Percentiles rank a stretch among this genome's conserved stretches.
These are phyloP conservation scores for Diadumene lineata DNA, from an alignment of 92 coral and sea anemone genomes.

Conservation along the genomic window DNA sequence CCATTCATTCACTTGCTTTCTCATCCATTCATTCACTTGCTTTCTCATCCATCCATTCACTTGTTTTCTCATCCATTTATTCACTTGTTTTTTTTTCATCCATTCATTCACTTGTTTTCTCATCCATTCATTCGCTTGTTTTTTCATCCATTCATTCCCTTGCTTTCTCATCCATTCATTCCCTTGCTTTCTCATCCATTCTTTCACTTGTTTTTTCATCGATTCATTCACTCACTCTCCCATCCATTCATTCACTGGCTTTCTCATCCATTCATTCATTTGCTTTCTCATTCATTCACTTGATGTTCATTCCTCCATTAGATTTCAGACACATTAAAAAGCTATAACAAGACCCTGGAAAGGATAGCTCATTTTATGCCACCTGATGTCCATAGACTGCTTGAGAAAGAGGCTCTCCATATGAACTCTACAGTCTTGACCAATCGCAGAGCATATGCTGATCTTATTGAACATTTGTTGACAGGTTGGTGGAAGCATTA, in stretches of 20 bases:
- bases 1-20: background rate
- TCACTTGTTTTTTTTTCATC: background rate
- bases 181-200: background rate
- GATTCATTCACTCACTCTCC: background rate
- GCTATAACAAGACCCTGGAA: constrained; percentile 75
- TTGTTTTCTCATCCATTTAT: too few relatives aligned
- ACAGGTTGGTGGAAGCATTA: constrained; percentile 58
- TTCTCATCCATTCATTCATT: background rate
- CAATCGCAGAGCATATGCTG: constrained; percentile 88
- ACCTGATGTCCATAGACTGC: constrained; percentile 94
- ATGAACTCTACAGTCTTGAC: constrained; percentile 87
- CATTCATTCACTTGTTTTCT: background rate
- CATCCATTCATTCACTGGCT: background rate
- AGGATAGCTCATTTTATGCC: constrained; percentile 94
- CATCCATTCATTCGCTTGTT: background rate
- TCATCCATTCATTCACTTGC: background rate
- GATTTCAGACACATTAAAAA: constrained; percentile 84
- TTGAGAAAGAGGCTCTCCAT: constrained; percentile 88
- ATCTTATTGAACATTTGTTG: constrained; percentile 69
- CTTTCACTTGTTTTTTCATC: background rate
- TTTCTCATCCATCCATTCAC: background rate
- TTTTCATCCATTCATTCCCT: background rate
- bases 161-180: background rate
- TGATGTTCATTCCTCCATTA: too few relatives aligned
- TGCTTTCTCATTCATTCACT: background rate